phyloP scores from a whole-genome alignment of 2,113 vertebrate genomes.

The Lepus americanus region DNA sequence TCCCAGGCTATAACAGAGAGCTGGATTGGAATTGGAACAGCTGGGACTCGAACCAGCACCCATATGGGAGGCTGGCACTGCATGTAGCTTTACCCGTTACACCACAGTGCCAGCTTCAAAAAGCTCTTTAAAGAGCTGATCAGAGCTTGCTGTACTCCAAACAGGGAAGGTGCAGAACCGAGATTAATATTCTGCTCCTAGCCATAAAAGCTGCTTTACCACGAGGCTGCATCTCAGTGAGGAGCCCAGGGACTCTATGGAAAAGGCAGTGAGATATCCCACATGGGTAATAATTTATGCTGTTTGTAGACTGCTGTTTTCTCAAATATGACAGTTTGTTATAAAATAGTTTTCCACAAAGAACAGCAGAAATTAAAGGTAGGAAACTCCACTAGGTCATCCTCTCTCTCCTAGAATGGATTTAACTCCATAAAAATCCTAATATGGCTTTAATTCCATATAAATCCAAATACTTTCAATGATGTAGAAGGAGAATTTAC shows the following conservation, averaged over 20 bases:
- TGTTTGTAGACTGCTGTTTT: not conserved
- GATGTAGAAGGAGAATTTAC: conserved; percentile 19
- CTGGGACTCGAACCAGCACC: too few species aligned
- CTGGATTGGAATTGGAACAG: too few species aligned
- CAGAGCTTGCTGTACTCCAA: conserved; percentile 17
- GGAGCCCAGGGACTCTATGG: not conserved
- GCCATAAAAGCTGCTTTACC: conserved; percentile 10
- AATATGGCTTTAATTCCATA: not conserved
- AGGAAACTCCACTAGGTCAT: not conserved
- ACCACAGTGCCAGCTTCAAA: not conserved
- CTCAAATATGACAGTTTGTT: conserved; percentile 33
- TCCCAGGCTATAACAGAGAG: too few species aligned
- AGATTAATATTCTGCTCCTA: not conserved
- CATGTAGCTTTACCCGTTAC: too few species aligned
- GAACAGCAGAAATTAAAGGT: conserved; percentile 45
- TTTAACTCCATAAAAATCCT: conserved; percentile 55
- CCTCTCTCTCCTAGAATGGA: not conserved
- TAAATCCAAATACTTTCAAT: conserved; percentile 35
- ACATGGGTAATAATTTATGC: not conserved
- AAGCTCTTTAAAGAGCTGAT: not conserved
- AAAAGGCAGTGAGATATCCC: not conserved
- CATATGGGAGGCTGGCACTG: too few species aligned
- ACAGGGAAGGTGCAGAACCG: conserved; percentile 5
- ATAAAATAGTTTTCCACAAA: conserved; percentile 38
- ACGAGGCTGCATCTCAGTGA: not conserved